Evolutionary conservation across 2,797 vertebrate species (phyloP).

Genomic region (Myripristis murdjan): DNA sequence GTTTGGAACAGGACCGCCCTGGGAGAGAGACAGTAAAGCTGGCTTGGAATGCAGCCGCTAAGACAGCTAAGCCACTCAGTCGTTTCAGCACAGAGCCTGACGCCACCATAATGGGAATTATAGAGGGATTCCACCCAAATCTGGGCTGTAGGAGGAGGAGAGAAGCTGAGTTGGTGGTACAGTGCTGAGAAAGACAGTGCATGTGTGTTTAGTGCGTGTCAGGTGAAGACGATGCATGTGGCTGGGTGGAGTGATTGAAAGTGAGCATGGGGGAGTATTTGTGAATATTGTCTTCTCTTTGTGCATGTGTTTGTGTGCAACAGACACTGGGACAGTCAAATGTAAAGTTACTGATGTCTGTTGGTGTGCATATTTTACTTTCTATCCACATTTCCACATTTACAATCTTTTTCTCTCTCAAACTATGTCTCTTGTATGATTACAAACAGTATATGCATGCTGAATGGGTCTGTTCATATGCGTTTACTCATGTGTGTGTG

Average conservation of each 20-base stretch:
- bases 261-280: too few relatives aligned
- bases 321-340: conserved; percentile 1
- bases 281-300: too few relatives aligned
- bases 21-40: conserved; percentile 72
- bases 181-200: conserved; percentile 14
- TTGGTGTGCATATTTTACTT: neutral
- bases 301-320: neutral
- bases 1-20: conserved; percentile 54
- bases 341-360: neutral
- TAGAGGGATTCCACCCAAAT: conserved; percentile 72
- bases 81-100: conserved; percentile 72
- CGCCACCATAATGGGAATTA: conserved; percentile 72
- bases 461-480: too few relatives aligned
- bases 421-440: too few relatives aligned
- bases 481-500: too few relatives aligned
- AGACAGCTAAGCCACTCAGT: conserved; percentile 78
- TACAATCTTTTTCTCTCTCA: too few relatives aligned
- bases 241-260: too few relatives aligned
- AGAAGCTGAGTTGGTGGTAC: conserved; percentile 26
- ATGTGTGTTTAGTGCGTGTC: conserved; percentile 16
- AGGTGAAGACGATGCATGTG: conserved; percentile 2
- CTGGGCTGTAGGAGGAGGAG: conserved; percentile 43
- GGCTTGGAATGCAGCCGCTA: conserved; percentile 67
- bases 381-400: too few relatives aligned
- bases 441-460: too few relatives aligned